These are phyloP conservation scores for Heliconius eleuchia DNA, from an alignment of 1,140 invertebrate genomes.

Conservation along the genomic window DNA sequence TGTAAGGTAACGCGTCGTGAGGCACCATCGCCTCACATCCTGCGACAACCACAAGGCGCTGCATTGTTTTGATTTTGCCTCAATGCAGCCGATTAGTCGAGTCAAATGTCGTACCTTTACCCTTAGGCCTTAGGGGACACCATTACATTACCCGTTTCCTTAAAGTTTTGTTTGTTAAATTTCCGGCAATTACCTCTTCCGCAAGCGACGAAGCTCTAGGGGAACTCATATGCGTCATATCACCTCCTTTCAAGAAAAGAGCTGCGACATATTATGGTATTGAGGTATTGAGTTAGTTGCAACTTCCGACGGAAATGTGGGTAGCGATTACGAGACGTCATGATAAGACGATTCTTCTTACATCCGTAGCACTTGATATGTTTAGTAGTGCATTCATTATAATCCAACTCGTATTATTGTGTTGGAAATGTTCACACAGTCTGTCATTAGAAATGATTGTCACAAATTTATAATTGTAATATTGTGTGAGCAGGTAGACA, in stretches of 20 bases:
- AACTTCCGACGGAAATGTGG: conserved; percentile 76
- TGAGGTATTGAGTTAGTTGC: conserved; percentile 57
- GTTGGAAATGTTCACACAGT: conserved; percentile 9
- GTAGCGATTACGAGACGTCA: conserved; percentile 43
- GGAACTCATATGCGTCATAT: conserved; percentile 53
- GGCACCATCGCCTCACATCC: conserved; percentile 64
- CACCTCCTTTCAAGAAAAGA: conserved; percentile 51
- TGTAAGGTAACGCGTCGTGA: conserved; percentile 37
- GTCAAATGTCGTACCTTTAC: conserved; percentile 76
- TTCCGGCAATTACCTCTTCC: conserved; percentile 79
- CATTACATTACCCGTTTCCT: conserved; percentile 71
- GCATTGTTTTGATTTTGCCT: conserved; percentile 69
- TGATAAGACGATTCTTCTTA: conserved; percentile 49
- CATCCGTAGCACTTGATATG: conserved; percentile 27
- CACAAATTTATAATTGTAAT: conserved; percentile 56
- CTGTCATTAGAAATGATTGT: conserved; percentile 36
- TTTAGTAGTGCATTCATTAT: conserved; percentile 19
- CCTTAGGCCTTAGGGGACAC: conserved; percentile 52
- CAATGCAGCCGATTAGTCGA: conserved; percentile 69
- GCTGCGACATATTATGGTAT: conserved; percentile 59
- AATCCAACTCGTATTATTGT: conserved; percentile 5
- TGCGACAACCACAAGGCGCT: conserved; percentile 59
- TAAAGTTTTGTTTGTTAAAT: conserved; percentile 56
- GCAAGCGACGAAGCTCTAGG: conserved; percentile 52
- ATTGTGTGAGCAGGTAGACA: conserved; percentile 57